Evolutionary conservation across 53 echinoderm and acorn worm species (phyloP).

Genomic region (Actinopyga echinites): DNA sequence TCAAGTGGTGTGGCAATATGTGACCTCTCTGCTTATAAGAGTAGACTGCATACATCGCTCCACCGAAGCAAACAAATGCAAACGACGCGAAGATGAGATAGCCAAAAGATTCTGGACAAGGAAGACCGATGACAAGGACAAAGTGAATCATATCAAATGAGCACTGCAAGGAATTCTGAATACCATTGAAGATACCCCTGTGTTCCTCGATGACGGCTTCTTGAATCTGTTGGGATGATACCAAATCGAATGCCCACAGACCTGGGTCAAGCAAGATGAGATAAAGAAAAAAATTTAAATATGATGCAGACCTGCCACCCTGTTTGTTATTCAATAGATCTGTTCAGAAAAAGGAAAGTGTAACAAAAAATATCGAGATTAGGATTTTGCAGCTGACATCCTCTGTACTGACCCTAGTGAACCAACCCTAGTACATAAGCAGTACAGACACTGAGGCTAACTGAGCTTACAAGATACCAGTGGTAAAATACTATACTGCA

Average conservation of each 20-base stretch:
- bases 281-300: neutral
- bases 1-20: conserved; percentile 49
- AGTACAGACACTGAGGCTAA: no score
- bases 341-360: no score
- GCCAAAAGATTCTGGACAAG: conserved; percentile 82
- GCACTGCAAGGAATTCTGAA: conserved; percentile 81
- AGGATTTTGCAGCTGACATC: no score
- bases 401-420: no score
- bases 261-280: conserved; percentile 51
- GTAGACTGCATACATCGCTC: conserved; percentile 57
- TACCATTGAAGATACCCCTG: conserved; percentile 80
- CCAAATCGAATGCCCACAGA: conserved; percentile 89
- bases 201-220: conserved; percentile 67
- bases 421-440: no score
- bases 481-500: no score
- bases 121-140: conserved; percentile 81
- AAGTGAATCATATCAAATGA: conserved; percentile 96
- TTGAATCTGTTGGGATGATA: conserved; percentile 73
- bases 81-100: conserved; percentile 76
- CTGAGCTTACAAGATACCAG: no score
- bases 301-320: no score
- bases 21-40: conserved; percentile 81
- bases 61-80: conserved; percentile 68
- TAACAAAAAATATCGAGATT: no score
- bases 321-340: no score